Evolutionary conservation across 2,113 vertebrate genomes (phyloP).

Genomic region (Rousettus leschenaultii): DNA sequence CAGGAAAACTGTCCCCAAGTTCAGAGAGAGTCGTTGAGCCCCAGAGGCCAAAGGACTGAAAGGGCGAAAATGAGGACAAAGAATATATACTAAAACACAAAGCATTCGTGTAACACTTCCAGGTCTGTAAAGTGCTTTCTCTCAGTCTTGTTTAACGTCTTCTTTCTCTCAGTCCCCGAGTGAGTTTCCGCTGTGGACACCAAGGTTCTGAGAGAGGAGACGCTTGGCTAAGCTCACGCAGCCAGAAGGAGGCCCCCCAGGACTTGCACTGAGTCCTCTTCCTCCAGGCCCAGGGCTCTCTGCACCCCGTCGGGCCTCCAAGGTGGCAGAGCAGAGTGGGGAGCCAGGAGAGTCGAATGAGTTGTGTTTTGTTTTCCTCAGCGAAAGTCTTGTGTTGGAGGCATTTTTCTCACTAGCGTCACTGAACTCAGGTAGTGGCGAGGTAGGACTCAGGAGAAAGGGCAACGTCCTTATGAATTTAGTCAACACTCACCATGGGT

Average conservation of each 20-base stretch:
- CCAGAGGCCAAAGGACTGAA: not conserved
- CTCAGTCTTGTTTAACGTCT: not conserved
- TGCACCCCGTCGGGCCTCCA: accelerated
- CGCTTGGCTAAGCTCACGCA: accelerated
- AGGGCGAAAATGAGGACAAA: not conserved
- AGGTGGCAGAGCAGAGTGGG: accelerated
- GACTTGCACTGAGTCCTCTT: not conserved
- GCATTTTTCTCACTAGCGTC: not conserved
- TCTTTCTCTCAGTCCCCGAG: not conserved
- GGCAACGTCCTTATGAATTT: not conserved
- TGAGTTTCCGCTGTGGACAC: not conserved
- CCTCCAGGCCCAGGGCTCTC: not conserved
- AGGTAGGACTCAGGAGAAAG: not conserved
- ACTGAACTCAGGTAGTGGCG: not conserved
- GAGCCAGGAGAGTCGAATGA: not conserved
- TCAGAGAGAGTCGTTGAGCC: not conserved
- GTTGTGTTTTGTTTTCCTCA: not conserved
- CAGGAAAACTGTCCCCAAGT: not conserved
- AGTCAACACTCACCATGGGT: not conserved
- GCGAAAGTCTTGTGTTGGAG: not conserved
- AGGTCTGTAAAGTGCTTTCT: not conserved
- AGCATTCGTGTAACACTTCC: not conserved
- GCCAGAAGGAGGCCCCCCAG: not conserved
- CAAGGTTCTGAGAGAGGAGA: not conserved
- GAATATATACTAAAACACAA: not conserved